Evolutionary conservation across 2,113 vertebrate species (phyloP), one percentile per base, ranked within the genome.

Genomic region (Lepidiolamprologus cunningtoni): DNA sequence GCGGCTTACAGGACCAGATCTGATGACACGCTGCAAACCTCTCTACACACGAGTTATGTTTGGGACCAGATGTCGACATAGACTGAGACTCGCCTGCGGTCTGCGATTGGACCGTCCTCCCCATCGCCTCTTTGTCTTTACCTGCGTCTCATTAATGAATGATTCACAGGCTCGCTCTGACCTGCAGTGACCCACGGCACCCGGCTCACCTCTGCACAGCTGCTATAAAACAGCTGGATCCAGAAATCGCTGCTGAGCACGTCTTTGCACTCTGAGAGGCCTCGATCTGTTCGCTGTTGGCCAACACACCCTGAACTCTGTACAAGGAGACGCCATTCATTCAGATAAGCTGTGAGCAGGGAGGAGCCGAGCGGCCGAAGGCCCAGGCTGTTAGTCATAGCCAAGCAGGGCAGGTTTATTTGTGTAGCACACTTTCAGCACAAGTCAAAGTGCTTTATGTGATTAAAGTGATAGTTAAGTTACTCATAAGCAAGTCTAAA

Each of bases 401-500:
- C 57, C 2, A 1, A 61, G 57, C 14, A 2, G 16, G 55, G 55
- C 55, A 9, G 1, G 0, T 57, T 58, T 9, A 17, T 31, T 31
- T 31, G 57, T 31, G 0, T 0, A 31, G 13, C 55, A 58, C 55
- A 58, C 55, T 0, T 16, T 58, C 55, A 16, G 55, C 55, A 28
- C 55, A 16, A 28, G 26, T 9, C 55, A 5, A 16, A 57, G 23
- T 28, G 54, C 54, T 57, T 57, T 14, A 58, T 26, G 4, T 16
- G 55, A 16, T 5, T 28, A 58, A 58, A 58, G 3, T 57, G 55
- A 57, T 0, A 16, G 7, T 42, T 42, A 13, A 42, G 42, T 16
- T 45, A 47, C 42, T 47, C 42, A 47, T 47, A 47, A 47, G 42
- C 42, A 47, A 47, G 42, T 45, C 13, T 45, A 45, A 16, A 45